Evolutionary conservation across 1,140 invertebrate genomes (phyloP).

Genomic region (Plodia interpunctella): DNA sequence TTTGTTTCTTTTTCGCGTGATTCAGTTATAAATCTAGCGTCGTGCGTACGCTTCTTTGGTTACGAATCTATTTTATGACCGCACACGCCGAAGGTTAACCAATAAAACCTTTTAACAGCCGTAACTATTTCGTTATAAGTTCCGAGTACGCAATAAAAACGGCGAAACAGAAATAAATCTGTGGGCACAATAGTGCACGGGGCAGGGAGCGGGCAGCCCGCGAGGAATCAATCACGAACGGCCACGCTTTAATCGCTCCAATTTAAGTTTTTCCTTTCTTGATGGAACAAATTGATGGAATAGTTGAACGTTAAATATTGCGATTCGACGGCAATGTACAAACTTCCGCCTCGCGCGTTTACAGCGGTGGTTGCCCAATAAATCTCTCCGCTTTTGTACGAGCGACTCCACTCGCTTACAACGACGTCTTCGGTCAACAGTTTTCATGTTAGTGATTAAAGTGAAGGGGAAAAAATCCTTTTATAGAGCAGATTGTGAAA

Average conservation of each 20-base stretch:
- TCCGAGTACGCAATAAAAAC: constrained; percentile 75
- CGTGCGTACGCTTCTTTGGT: constrained; percentile 69
- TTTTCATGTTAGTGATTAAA: not conserved
- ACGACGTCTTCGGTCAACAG: constrained; percentile 43
- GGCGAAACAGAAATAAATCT: constrained; percentile 75
- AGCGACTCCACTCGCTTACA: constrained; percentile 30
- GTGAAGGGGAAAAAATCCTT: too few relatives aligned
- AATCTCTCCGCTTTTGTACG: constrained; percentile 57
- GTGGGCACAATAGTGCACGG: constrained; percentile 53
- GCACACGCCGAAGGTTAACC: constrained; percentile 73
- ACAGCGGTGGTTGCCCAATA: constrained; percentile 50
- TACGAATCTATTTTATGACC: constrained; percentile 75
- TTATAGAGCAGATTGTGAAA: too few relatives aligned
- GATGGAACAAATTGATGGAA: constrained; percentile 56
- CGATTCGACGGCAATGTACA: constrained; percentile 48
- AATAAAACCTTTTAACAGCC: constrained; percentile 77
- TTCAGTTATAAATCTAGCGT: constrained; percentile 69
- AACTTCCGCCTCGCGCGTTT: constrained; percentile 55
- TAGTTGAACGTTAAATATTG: constrained; percentile 66
- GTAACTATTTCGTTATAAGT: constrained; percentile 77
- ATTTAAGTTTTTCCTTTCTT: constrained; percentile 68
- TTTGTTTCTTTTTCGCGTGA: constrained; percentile 72
- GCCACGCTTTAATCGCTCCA: constrained; percentile 57
- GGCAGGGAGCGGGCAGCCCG: constrained; percentile 22
- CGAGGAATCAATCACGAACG: constrained; percentile 65